phyloP scores from a whole-genome alignment of 64 coral and sea anemone genomes.

The Platygyra sinensis region DNA sequence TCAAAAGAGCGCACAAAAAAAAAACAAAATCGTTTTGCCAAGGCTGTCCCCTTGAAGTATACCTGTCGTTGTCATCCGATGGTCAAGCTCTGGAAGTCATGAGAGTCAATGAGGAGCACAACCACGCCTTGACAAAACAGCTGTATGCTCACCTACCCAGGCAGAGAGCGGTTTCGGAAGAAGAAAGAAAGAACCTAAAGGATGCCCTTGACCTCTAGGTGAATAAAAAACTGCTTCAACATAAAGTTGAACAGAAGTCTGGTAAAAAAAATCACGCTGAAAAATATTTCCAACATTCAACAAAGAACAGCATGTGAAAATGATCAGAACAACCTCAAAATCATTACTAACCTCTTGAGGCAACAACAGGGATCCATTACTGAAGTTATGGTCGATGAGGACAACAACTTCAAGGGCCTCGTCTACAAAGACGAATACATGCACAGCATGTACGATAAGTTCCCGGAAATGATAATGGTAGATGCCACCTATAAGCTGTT shows the following conservation, averaged over 20 bases:
- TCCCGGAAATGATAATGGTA: constrained; percentile 50
- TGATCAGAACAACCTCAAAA: constrained; percentile 40
- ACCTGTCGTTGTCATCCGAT: constrained; percentile 20
- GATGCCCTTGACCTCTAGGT: constrained; percentile 38
- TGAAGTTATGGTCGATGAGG: constrained; percentile 50
- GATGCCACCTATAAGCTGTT: constrained; percentile 58
- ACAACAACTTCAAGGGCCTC: constrained; percentile 55
- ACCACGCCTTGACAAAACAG: constrained; percentile 34
- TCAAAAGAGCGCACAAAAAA: background rate
- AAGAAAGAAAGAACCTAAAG: background rate
- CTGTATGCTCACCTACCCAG: constrained; percentile 42
- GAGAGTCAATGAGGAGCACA: constrained; percentile 9
- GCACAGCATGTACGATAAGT: constrained; percentile 21
- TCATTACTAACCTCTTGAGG: constrained; percentile 27
- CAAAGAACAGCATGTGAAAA: constrained; percentile 27
- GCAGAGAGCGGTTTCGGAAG: constrained; percentile 5
- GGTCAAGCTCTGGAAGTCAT: constrained; percentile 32
- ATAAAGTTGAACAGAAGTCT: constrained; percentile 51
- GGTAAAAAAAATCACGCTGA: constrained; percentile 49
- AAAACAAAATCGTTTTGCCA: constrained; percentile 64
- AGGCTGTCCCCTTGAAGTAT: constrained; percentile 58
- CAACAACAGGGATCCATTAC: constrained; percentile 24
- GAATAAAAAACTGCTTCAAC: constrained; percentile 40
- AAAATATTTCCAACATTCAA: constrained; percentile 54
- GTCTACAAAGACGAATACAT: constrained; percentile 70